Conservation (phyloP, 2,797 vertebrate species). For the Naso thynnoides region DNA sequence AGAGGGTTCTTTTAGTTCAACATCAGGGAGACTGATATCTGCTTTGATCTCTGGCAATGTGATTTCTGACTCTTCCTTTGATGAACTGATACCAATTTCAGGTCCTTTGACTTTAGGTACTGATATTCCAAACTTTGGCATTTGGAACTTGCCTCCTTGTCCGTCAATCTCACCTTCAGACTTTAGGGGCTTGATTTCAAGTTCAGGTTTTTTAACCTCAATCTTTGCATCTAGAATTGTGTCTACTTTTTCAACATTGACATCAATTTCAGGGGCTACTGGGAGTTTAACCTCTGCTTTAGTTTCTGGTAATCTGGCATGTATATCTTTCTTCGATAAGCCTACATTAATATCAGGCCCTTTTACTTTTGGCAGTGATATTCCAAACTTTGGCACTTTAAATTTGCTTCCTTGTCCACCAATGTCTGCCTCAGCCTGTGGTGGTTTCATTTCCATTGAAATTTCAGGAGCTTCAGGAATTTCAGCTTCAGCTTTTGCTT, state of each 20-base stretch:
- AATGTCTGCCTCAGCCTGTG: conserved; percentile 21
- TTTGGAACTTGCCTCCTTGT: conserved; percentile 47
- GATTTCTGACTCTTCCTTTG: conserved; percentile 59
- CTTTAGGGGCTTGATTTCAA: background rate
- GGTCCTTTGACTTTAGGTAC: conserved; percentile 37
- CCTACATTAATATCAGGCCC: conserved; percentile 43
- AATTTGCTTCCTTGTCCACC: conserved; percentile 40
- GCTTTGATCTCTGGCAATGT: conserved; percentile 24
- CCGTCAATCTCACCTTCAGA: conserved; percentile 20
- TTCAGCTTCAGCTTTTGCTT: background rate
- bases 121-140: conserved; percentile 50
- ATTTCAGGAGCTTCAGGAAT: conserved; percentile 24
- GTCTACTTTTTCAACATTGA: background rate
- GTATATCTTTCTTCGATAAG: conserved; percentile 29
- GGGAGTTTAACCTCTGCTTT: conserved; percentile 35
- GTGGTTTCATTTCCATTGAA: conserved; percentile 16
- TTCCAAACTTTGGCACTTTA: conserved; percentile 22
- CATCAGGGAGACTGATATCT: conserved; percentile 17
- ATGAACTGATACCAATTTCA: conserved; percentile 35
- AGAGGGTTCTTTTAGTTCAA: conserved; percentile 22
- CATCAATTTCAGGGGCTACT: background rate
- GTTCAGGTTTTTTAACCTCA: background rate
- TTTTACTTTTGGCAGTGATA: conserved; percentile 25
- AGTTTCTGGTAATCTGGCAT: conserved; percentile 39
- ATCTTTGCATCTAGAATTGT: background rate